phyloP scores from a whole-genome alignment of 2,113 vertebrate species.

The Rhynchomys soricoides region DNA sequence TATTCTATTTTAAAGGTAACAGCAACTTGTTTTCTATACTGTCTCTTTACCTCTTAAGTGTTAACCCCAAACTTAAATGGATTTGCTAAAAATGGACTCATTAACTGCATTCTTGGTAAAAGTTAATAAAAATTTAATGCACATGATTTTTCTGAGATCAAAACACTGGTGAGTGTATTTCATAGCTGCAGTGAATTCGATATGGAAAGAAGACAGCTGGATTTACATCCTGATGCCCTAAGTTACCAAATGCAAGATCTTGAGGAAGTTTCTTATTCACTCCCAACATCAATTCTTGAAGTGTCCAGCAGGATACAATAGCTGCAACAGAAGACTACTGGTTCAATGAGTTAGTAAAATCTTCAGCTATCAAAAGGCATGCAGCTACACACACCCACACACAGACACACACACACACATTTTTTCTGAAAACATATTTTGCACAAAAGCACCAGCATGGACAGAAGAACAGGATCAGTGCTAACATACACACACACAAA shows the following conservation, averaged over 20 bases:
- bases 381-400: background rate
- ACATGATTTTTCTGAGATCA: background rate
- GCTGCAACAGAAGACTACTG: background rate
- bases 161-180: background rate
- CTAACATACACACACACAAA: background rate
- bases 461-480: too few species aligned
- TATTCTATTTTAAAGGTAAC: background rate
- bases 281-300: background rate
- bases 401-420: background rate
- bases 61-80: background rate
- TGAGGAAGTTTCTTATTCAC: background rate
- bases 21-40: background rate
- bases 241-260: background rate
- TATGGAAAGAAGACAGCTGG: background rate
- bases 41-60: background rate
- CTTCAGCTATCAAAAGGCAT: background rate
- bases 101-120: background rate
- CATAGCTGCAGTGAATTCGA: background rate
- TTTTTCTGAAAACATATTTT: too few species aligned
- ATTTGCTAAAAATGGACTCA: constrained; percentile 37
- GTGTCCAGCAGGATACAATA: background rate
- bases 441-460: too few species aligned
- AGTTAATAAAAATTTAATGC: background rate
- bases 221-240: background rate
- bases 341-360: background rate